Base-by-base conservation (phyloP, 2,113 vertebrate species). In the Dasypus novemcinctus region DNA sequence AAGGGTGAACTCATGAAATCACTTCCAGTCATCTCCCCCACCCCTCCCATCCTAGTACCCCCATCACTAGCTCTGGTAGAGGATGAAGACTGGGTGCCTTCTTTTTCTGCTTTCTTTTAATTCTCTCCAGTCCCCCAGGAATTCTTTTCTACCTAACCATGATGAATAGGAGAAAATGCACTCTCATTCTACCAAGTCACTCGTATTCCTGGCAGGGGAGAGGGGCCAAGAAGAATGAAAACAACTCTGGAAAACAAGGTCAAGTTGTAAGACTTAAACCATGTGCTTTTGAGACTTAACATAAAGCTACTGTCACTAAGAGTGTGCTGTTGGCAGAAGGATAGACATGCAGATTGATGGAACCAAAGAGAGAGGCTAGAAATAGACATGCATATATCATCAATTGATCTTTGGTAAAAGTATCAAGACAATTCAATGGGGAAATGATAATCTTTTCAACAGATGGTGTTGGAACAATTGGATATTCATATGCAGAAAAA, bases 371-470 rank as follows among this genome's bases (percentile, higher is more conserved):
- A 83, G 31, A 92, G n/a, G 33, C 49, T 64, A 59, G 72, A 88
- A 89, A 87, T 27, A 86, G 84, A 76, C 20, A 72, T 52, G 76
- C 20, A 33, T 72, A 36, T 43, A 61, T 59, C 57, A 14, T 7
- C 41, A 78, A 59, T 12, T 49, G 74, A 66, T 57, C n/a, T n/a
- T 64, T 88, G n/a, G 33, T 74, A 82, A 95, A 81, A 87, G 38
- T 69, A 82, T 21, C 43, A 83, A 83, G 69, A 64, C 18, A 82
- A 61, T 87, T 92, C 29, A 82, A 17, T 66, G 43, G 31, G 33
- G 66, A 87, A 68, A 68, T 68, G 57, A 59, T n/a, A 21, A 87
- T 25, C n/a, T 90, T 92, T 82, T 82, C 41, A 92, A 86, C 23
- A 81, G 43, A 85, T 64, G 23, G 36, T 64, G 66, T 33, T 61